Evolutionary conservation across 2,797 vertebrate genomes (phyloP), one percentile per base, ranked within the genome.

Genomic region (Pseudochirops corinnae): DNA sequence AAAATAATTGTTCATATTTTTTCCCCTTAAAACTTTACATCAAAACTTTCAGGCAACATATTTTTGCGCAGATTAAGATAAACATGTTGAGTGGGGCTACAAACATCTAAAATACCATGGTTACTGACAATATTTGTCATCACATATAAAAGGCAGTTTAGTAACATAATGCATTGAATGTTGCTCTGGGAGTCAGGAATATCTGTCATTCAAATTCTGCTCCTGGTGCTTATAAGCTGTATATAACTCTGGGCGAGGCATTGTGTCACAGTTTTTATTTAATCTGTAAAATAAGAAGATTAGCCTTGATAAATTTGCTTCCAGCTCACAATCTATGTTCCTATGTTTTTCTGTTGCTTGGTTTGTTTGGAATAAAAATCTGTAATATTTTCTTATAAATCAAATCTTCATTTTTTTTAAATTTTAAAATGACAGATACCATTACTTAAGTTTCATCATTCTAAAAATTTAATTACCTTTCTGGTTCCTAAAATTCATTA

Each of bases 41-140:
- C 82, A 95, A 52, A 93, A 55, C 10, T 74, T 18, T 55, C 24
- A 92, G 92, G 13, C 60, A 4, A 33, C 39, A 31, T 91, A 93
- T 92, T 94, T 55, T 95, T 96, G 93, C 60, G 33, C 0, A 87
- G 46, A 3, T 90, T 96, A 67, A 58, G 1, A 90, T 87, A n/a
- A 90, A n/a, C 26, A 94, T 67, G 4, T 67, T 67, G 62, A 67
- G 33, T 94, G 92, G 53, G 31, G 13, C 24, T 93, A 18, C 62
- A 13, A 95, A 94, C 14, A 95, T 12, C 10, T 16, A 67, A 91
- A 92, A 52, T 52, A 95, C 0, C n/a, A 93, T 90, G 16, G 90
- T 58, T 91, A 95, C 92, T 94, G 55, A 95, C 94, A 96, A 33
- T 91, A 93, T 93, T 94, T 96, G 28, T n/a, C 56, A 53, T 50